Percentiles rank a stretch among this genome's conserved stretches.
These are phyloP conservation scores for Drosophila merina DNA, from an alignment of 2,888 invertebrate species.

Conservation along the genomic window DNA sequence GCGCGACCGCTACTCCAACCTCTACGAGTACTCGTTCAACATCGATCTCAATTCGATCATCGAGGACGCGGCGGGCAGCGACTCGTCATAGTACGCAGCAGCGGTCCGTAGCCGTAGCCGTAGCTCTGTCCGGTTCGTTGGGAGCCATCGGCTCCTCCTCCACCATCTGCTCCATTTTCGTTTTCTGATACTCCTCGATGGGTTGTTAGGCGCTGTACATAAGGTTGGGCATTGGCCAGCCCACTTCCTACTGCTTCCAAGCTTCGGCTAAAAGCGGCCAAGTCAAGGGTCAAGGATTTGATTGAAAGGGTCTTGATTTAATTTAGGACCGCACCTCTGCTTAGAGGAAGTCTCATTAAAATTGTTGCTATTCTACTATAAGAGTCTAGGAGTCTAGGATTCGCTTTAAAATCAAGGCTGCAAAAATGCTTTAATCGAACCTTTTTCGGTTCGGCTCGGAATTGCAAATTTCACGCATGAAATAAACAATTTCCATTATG, in stretches of 20 bases:
- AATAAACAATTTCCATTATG: background rate
- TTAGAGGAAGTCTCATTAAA: background rate
- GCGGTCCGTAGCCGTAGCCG: constrained; percentile 54
- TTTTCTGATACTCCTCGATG: constrained; percentile 51
- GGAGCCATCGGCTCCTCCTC: background rate
- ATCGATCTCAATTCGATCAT: constrained; percentile 84
- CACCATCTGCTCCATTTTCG: background rate
- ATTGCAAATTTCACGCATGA: background rate
- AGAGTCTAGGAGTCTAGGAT: background rate
- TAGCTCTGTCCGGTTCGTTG: constrained; percentile 22
- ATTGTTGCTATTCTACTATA: background rate
- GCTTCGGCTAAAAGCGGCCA: constrained; percentile 32
- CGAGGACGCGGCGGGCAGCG: constrained; percentile 84
- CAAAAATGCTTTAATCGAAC: constrained; percentile 15
- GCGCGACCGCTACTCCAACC: constrained; percentile 84
- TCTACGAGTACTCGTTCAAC: constrained; percentile 84
- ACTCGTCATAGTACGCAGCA: constrained; percentile 84
- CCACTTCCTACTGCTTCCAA: constrained; percentile 61
- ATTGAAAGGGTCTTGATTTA: background rate
- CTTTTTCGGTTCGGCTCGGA: constrained; percentile 2
- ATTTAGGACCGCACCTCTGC: background rate
- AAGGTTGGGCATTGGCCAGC: constrained; percentile 43
- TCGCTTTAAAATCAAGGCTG: constrained; percentile 24
- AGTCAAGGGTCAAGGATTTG: background rate
- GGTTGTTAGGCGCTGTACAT: constrained; percentile 69